Conservation (phyloP, 2,888 invertebrate species). For the Lycophotia porphyrea region DNA sequence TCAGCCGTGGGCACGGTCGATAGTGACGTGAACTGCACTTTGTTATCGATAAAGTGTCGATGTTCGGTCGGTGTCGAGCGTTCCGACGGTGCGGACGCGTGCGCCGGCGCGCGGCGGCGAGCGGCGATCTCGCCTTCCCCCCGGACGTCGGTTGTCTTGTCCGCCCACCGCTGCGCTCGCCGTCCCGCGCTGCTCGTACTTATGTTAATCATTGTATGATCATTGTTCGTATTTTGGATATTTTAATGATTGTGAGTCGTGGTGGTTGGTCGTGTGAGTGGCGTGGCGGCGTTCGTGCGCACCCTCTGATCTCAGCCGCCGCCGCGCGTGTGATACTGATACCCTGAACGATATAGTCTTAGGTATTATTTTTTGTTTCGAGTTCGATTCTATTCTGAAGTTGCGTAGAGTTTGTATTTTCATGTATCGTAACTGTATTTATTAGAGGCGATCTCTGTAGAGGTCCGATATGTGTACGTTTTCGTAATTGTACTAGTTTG, state of each 20-base stretch:
- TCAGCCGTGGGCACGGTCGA: slow-evolving; percentile 57
- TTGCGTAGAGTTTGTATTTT: slow-evolving; percentile 87
- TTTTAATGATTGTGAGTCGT: slow-evolving; percentile 76
- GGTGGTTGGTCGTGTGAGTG: slow-evolving; percentile 76
- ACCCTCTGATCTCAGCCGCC: slow-evolving; percentile 87
- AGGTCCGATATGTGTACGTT: slow-evolving; percentile 83
- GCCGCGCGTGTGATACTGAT: slow-evolving; percentile 88
- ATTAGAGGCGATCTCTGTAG: slow-evolving; percentile 85
- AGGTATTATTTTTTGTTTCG: slow-evolving; percentile 89
- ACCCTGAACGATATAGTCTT: slow-evolving; percentile 87
- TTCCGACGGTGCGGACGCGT: slow-evolving; percentile 62
- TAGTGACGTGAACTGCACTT: slow-evolving; percentile 73
- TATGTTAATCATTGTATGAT: slow-evolving; percentile 81
- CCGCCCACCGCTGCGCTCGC: slow-evolving; percentile 81
- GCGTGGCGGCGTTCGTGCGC: slow-evolving; percentile 82
- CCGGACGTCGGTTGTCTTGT: slow-evolving; percentile 64
- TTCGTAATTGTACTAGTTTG: slow-evolving; percentile 89
- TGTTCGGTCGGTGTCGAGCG: slow-evolving; percentile 62
- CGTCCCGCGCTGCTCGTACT: slow-evolving; percentile 80
- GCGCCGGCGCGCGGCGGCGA: slow-evolving; percentile 76
- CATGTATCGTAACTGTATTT: slow-evolving; percentile 88
- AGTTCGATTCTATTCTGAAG: slow-evolving; percentile 89
- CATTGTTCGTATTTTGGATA: slow-evolving; percentile 82
- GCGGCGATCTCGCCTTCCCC: slow-evolving; percentile 75
- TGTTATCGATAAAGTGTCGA: slow-evolving; percentile 73